Conservation (phyloP, 2,113 vertebrate species). For the Bostrychus sinensis region DNA sequence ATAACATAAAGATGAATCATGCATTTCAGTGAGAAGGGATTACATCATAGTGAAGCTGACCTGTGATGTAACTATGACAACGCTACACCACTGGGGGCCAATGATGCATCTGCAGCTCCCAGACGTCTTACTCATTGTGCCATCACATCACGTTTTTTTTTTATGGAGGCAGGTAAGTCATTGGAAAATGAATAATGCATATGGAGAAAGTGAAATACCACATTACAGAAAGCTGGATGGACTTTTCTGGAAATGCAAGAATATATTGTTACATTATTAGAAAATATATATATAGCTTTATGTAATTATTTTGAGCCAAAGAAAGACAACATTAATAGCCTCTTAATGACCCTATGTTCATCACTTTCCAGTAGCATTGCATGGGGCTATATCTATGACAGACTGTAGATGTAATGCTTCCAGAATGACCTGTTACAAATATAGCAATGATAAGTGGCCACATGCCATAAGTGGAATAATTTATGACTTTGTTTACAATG, state of each 20-base stretch:
- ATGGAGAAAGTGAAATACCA: neutral
- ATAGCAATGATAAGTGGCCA: too few relatives aligned
- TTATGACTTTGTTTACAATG: too few relatives aligned
- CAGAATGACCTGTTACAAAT: too few relatives aligned
- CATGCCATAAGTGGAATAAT: too few relatives aligned
- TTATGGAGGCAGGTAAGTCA: conserved; percentile 5
- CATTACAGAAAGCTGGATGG: too few relatives aligned
- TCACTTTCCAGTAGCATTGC: conserved; percentile 1
- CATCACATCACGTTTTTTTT: conserved; percentile 8
- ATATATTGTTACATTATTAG: too few relatives aligned
- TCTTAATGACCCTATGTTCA: conserved; percentile 9
- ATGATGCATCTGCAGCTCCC: conserved; percentile 23
- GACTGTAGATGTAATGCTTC: too few relatives aligned
- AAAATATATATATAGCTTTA: too few relatives aligned
- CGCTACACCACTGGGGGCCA: neutral
- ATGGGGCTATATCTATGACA: too few relatives aligned
- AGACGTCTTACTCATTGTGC: conserved; percentile 28
- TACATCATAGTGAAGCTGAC: conserved; percentile 22
- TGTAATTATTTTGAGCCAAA: too few relatives aligned
- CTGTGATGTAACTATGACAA: conserved; percentile 43
- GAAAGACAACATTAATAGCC: too few relatives aligned
- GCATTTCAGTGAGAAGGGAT: conserved; percentile 6
- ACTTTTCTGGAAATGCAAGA: too few relatives aligned
- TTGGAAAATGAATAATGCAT: conserved; percentile 5
- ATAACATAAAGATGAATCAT: conserved; percentile 48